Conservation (phyloP, 2,113 vertebrate genomes). For the Ammodramus savannarum region DNA sequence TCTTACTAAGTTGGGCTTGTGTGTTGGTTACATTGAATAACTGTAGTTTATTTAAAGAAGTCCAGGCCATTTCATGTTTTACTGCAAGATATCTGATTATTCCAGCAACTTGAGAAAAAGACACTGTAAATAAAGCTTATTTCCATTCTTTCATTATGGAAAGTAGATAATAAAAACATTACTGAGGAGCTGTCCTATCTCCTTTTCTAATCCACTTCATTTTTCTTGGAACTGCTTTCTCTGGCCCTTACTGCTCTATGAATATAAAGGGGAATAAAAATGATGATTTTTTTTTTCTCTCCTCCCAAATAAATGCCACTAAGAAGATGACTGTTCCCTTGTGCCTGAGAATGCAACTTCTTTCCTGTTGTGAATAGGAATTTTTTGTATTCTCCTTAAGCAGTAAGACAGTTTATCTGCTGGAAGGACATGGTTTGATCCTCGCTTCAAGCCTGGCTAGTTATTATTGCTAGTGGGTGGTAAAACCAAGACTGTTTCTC, state of each 20-base stretch:
- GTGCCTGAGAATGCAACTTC: neutral
- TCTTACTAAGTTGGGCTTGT: neutral
- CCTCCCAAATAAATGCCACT: neutral
- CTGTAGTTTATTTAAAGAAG: neutral
- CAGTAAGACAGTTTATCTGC: neutral
- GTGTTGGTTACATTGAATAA: neutral
- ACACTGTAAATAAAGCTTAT: neutral
- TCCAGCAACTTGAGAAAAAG: neutral
- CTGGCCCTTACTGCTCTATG: neutral
- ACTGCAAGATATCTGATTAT: conserved; percentile 9
- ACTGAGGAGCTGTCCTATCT: neutral
- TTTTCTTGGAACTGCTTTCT: neutral
- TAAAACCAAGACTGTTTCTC: neutral
- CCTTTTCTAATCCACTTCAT: neutral
- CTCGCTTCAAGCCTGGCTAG: neutral
- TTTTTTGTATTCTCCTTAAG: neutral
- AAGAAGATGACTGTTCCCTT: neutral
- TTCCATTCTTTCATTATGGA: conserved; percentile 5
- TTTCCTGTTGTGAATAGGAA: neutral
- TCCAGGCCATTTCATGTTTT: neutral
- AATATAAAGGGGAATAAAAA: neutral
- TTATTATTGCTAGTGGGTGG: neutral
- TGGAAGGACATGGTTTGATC: neutral
- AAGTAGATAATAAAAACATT: conserved; percentile 2
- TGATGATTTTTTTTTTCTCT: neutral